Base-by-base conservation (phyloP, 2,797 vertebrate genomes). In the Xenentodon cancila region DNA sequence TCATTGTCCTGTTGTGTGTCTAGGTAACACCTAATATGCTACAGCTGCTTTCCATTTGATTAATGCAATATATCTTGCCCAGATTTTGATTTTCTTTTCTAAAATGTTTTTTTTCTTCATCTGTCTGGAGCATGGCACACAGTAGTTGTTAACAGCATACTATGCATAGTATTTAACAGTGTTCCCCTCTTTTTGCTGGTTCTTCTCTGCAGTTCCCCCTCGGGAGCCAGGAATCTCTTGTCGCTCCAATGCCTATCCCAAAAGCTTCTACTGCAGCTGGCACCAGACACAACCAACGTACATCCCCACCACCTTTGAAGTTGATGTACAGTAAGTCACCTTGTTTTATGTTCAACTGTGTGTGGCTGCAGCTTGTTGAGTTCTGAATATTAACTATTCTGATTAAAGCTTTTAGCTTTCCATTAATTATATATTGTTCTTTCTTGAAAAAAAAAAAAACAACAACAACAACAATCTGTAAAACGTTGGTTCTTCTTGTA, bases 241-340 rank as follows among this genome's bases (percentile, higher is more conserved):
- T 80, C 93, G 97, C 22, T 99, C 97, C 87, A 99, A 99, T 92
- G 96, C 96, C 48, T 99, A 99, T 73, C 97, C 97, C 0, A 96
- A 96, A 71, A 96, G 96, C 65, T 99, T 99, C 94, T 99, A 99
- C 93, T 99, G 97, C 94, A 98, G 92, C 85, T 99, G 97, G 97
- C 96, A 98, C 73, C 93, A 96, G 70, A 90, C 88, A 21, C 90
- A 92, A 64, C 91, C 94, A 0, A 97, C 97, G 2, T 95, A 92
- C 91, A 95, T 99, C 87, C 96, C 96, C 71, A 98, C 96, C 1
- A 88, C 79, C 53, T 99, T 97, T 82, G 96, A 98, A 71, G 95
- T 99, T 82, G 95, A 96, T 0, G 96, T 98, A 58, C 94, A 95
- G 97, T 99, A 93, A 96, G 97, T 88, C 5, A 20, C 49, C 46